Percentiles rank a stretch among this genome's conserved stretches.
Conservation (phyloP, 2,888 invertebrate genomes). For the Apocheima hispidaria region DNA sequence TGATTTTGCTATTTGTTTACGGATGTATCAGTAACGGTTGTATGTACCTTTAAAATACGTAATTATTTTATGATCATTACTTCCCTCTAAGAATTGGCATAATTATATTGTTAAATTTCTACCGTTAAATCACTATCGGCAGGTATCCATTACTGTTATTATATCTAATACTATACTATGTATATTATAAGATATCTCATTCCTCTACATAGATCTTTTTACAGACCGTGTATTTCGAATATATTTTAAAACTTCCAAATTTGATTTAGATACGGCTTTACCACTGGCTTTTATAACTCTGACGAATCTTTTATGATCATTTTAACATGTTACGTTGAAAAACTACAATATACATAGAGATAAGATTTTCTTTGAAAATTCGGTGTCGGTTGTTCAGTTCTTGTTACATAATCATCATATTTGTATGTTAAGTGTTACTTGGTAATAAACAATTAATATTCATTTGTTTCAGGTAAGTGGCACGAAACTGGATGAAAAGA, state of each 20-base stretch:
- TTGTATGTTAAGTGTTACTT: neutral
- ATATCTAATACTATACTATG: too few species aligned
- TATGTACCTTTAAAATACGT: neutral
- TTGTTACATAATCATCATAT: neutral
- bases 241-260: neutral
- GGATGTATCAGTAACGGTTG: neutral
- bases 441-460: slow-evolving; percentile 7
- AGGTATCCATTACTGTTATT: neutral
- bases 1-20: neutral
- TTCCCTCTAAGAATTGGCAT: neutral
- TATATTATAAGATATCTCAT: too few species aligned
- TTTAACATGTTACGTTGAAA: slow-evolving; percentile 8
- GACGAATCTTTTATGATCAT: neutral
- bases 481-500: slow-evolving; percentile 2
- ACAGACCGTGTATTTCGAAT: neutral
- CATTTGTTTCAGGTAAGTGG: slow-evolving; percentile 48
- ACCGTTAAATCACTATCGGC: neutral
- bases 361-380: slow-evolving; percentile 2
- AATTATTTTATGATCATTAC: neutral
- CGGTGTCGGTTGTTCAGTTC: too few species aligned
- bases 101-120: neutral
- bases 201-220: too few species aligned
- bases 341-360: too few species aligned
- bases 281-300: neutral
- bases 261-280: neutral